Base-by-base conservation (phyloP, 2,113 vertebrate genomes). In the Platycercus adscitus region DNA sequence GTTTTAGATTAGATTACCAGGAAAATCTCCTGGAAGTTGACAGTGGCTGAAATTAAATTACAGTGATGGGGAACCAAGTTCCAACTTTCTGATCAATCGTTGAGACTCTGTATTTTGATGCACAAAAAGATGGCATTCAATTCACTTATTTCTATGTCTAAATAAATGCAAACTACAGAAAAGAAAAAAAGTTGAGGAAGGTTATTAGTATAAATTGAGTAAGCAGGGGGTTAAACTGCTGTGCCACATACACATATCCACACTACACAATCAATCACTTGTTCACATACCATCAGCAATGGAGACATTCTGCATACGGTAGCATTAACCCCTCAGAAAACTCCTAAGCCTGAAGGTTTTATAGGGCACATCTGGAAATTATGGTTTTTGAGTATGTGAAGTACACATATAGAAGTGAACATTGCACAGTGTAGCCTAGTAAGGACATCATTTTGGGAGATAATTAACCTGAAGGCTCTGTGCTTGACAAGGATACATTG, bases 281-380 rank as follows among this genome's bases (percentile, higher is more conserved):
- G 82, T 60, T 93, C 88, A 69, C 35, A 65, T 65, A 84, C 37
- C 73, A 81, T 86, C 72, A 84, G 77, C 80, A 81, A 37, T 25
- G 55, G 25, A 88, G 75, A 70, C 23, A 70, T 61, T 70, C 81
- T 87, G 81, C 41, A 39, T n/a, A 66, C 8, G 77, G 88, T 2
- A 94, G 89, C 69, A 84, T 56, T 43, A 84, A 41, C n/a, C 46
- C 53, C 50, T 90, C 50, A 95, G 82, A 77, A 93, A 96, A 85
- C 86, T 64, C 35, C 75, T 77, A 47, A 70, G 68, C 46, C 37
- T 39, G 52, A 70, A 37, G 61, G 77, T 64, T 95, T 95, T 61
- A 86, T 28, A 83, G 76, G 76, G 31, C 39, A 86, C 61, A 92
- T 88, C 82, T 96, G 88, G 92, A 93, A 96, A 88, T 49, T 16